Base-by-base conservation (phyloP, 1,140 invertebrate species). In the Drosophila triauraria region DNA sequence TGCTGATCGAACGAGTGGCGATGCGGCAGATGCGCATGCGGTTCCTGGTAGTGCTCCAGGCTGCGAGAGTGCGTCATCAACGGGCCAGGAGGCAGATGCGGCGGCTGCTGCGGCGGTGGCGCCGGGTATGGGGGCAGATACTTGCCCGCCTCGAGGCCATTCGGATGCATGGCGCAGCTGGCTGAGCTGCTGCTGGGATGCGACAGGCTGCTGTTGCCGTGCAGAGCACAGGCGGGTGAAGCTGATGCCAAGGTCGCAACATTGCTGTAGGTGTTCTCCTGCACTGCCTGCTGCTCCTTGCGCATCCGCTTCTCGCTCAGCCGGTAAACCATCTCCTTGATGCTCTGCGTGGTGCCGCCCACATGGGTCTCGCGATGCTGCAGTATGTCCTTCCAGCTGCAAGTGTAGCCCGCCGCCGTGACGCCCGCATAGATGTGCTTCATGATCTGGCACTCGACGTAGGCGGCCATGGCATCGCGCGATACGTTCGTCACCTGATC, bases 361-460 rank as follows among this genome's bases (percentile, higher is more conserved):
- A 95, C 93, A 65, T 95, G 94, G 25, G 93, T 94, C 78, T 95
- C 94, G 2, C 96, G 94, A 91, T 95, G 95, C 48, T 95, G 93
- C 57, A 96, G 91, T 8, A 96, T 94, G 64, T 97, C 96, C 23
- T 94, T 78, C 95, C 96, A 96, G 3, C 94, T 94, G 59, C 95
- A 91, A 30, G n/a, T 80, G 5, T 91, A 77, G 32, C 84, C 86
- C 7, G 72, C 69, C 6, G 82, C 67, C 7, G 59, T 60, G 1
- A 93, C 53, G 2, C 82, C 87, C 2, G 79, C 71, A 62, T 94
- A 94, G 46, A 95, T 95, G 76, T 95, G 93, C 17, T 94, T 94
- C 93, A 96, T 94, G 81, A 96, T 95, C 94, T 97, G 96, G 90
- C 97, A 98, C 93, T 98, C 97, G 43, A 97, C 97, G 93, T 97